Evolutionary conservation across 1,140 invertebrate genomes (phyloP).

Genomic region (Heliconius congener): DNA sequence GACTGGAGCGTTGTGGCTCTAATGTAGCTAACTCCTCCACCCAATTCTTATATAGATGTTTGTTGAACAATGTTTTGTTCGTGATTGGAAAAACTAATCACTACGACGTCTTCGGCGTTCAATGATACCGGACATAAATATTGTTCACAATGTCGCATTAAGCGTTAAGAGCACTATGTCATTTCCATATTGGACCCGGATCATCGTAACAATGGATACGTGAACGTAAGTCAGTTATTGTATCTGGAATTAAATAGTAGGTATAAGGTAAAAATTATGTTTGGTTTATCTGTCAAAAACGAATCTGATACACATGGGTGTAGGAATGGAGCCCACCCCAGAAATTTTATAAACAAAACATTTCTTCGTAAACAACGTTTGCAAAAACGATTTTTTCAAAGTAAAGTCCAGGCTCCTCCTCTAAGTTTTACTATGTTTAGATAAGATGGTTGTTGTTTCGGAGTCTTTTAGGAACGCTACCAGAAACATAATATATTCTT

Average conservation of each 20-base stretch:
- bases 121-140: slow-evolving; percentile 61
- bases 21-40: slow-evolving; percentile 40
- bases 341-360: too few relatives aligned
- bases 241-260: neutral
- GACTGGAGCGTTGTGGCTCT: slow-evolving; percentile 54
- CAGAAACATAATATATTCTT: too few relatives aligned
- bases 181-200: slow-evolving; percentile 70
- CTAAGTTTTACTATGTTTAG: too few relatives aligned
- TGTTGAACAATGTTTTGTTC: slow-evolving; percentile 50
- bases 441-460: too few relatives aligned
- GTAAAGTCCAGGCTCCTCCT: too few relatives aligned
- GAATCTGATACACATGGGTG: too few relatives aligned
- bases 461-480: too few relatives aligned
- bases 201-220: slow-evolving; percentile 58
- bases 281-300: too few relatives aligned
- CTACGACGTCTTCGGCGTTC: slow-evolving; percentile 52
- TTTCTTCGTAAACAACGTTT: too few relatives aligned
- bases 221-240: slow-evolving; percentile 20
- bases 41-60: slow-evolving; percentile 61
- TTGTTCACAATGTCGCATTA: slow-evolving; percentile 76
- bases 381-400: too few relatives aligned
- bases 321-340: too few relatives aligned
- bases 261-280: neutral
- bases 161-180: slow-evolving; percentile 61
- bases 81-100: slow-evolving; percentile 73